Evolutionary conservation across 2,113 vertebrate species (phyloP), one percentile per base, ranked within the genome.

Genomic region (Balaeniceps rex): DNA sequence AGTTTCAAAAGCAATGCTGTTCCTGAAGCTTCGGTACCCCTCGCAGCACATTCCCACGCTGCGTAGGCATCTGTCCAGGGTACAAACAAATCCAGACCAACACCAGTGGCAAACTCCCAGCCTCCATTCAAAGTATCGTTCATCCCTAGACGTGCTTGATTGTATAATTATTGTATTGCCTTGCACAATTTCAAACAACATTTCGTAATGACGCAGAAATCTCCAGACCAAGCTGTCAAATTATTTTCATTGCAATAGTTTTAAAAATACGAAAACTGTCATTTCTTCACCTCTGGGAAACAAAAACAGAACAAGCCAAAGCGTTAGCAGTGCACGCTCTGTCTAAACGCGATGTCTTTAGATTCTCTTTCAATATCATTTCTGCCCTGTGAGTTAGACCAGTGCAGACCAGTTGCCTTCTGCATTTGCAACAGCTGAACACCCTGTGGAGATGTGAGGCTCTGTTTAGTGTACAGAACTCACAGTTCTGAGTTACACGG

Each of bases 401-500:
- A 96, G 94, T 34, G 57, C 94, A 57, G 81, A 55, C 9, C 63
- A 60, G 81, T 47, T 72, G 40, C 87, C 52, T 49, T 14, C 65
- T 72, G 87, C 0, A 0, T 49, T 22, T 57, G 49, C 84, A 64
- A 83, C 74, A 66, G 77, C 47, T 60, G 6, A 95, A 87, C 83
- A 51, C 75, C 82, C 93, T 40, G 57, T 15, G 86, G 88, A 88
- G 88, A 80, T 28, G 68, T 31, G 5, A 7, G 84, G 87, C 84
- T 96, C 95, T 97, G 94, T n/a, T 96, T 74, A 90, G 70, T 94
- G 93, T 93, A 72, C 75, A 74, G 66, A 71, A 3, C 68, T 87
- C 66, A 0, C 55, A 58, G 78, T 4, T 70, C 89, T 11, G 61
- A 33, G 31, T n/a, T 63, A 12, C 81, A 4, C 6, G 28, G 47